phyloP scores from a whole-genome alignment of 2,888 invertebrate species.

The Parnassius smintheus region DNA sequence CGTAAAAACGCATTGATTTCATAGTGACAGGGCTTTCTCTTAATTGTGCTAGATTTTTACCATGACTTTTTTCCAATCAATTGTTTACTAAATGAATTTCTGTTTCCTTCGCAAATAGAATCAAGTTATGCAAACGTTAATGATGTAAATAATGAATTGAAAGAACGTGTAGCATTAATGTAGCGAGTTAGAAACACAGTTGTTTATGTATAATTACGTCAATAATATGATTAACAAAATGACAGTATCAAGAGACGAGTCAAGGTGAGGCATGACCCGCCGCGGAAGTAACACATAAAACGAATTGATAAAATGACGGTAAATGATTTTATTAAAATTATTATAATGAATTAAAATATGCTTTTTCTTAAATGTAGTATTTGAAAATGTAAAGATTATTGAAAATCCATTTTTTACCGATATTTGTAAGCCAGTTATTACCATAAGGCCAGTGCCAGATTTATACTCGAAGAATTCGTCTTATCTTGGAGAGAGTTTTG shows the following conservation, averaged over 20 bases:
- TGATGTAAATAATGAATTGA: slow-evolving; percentile 15
- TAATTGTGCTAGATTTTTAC: background rate
- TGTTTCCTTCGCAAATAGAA: slow-evolving; percentile 2
- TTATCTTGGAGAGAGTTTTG: too few species aligned
- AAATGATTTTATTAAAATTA: background rate
- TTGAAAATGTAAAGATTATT: too few species aligned
- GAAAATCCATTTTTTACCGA: too few species aligned
- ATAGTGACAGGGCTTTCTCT: too few species aligned
- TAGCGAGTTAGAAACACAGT: slow-evolving; percentile 5
- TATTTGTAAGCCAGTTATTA: too few species aligned
- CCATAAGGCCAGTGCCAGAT: too few species aligned
- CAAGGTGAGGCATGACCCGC: slow-evolving; percentile 14
- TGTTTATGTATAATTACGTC: slow-evolving; percentile 18
- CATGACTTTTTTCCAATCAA: background rate
- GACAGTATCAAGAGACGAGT: slow-evolving; percentile 6
- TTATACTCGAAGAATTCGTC: too few species aligned
- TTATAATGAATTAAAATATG: too few species aligned
- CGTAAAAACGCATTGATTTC: too few species aligned
- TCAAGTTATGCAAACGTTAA: slow-evolving; percentile 11
- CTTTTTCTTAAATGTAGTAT: too few species aligned
- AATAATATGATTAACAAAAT: slow-evolving; percentile 9
- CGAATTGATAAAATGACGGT: background rate
- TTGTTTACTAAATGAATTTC: background rate
- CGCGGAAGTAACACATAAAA: slow-evolving; percentile 5
- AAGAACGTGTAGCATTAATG: slow-evolving; percentile 11